Conservation (phyloP, 2,797 vertebrate species). For the Peromyscus aztecus region DNA sequence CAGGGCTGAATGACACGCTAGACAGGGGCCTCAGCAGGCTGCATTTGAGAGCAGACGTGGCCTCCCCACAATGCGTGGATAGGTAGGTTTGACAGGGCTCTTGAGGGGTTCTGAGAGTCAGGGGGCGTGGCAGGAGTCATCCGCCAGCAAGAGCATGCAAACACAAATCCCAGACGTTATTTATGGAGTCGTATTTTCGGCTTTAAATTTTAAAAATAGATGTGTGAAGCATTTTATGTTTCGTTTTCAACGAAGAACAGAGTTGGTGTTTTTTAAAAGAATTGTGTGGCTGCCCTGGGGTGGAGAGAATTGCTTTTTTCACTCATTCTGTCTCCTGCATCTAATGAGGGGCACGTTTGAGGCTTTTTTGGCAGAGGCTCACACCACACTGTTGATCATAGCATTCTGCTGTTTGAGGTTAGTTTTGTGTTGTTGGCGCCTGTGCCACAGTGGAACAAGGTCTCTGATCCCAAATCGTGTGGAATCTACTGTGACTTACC, state of each 20-base stretch:
- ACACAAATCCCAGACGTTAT: not conserved
- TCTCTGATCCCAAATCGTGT: not conserved
- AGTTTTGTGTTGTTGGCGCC: not conserved
- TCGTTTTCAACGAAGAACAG: slow-evolving; percentile 6
- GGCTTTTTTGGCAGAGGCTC: not conserved
- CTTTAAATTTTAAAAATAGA: slow-evolving; percentile 62
- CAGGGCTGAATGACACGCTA: not conserved
- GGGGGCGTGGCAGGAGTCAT: not conserved
- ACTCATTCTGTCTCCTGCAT: fast-evolving
- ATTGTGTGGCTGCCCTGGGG: not conserved
- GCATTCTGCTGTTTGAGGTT: not conserved
- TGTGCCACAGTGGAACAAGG: not conserved
- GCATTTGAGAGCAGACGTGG: fast-evolving
- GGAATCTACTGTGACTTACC: not conserved
- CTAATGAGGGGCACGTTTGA: not conserved
- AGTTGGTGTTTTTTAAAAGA: not conserved
- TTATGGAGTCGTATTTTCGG: not conserved
- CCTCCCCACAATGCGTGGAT: fast-evolving
- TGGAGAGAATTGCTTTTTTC: too few relatives aligned
- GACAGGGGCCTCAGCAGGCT: not conserved
- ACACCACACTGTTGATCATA: not conserved
- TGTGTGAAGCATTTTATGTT: not conserved
- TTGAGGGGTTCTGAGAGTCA: not conserved
- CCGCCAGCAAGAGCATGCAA: not conserved
- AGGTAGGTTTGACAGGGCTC: not conserved